These are phyloP conservation scores for Chloropsis cyanopogon DNA, from an alignment of 2,113 vertebrate species.

Conservation along the genomic window DNA sequence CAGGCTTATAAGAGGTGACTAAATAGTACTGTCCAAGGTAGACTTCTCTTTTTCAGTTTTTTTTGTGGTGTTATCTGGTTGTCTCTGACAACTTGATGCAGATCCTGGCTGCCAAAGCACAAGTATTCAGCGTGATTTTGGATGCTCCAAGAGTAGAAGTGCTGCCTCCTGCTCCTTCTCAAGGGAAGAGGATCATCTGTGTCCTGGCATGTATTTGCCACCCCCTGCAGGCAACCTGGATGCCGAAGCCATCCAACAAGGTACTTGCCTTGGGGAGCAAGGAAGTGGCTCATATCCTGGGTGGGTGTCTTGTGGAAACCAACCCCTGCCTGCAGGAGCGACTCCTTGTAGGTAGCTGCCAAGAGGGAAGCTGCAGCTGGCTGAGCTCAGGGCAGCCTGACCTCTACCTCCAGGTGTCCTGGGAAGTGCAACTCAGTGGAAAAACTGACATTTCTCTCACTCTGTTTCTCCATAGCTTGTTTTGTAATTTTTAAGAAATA, in stretches of 20 bases:
- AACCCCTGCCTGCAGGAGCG: not conserved
- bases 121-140: not conserved
- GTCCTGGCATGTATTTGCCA: not conserved
- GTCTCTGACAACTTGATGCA: not conserved
- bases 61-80: not conserved
- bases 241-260: not conserved
- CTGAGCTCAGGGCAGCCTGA: not conserved
- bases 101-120: not conserved
- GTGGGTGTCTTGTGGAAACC: not conserved
- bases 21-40: not conserved
- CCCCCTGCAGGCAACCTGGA: not conserved
- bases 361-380: rapidly evolving
- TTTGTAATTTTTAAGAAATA: not conserved
- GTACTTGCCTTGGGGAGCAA: too few relatives aligned
- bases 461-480: not conserved
- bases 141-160: not conserved
- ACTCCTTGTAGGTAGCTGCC: not conserved
- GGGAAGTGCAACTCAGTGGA: rapidly evolving
- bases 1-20: not conserved
- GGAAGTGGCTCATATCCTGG: too few relatives aligned
- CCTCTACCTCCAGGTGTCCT: rapidly evolving
- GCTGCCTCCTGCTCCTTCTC: rapidly evolving
- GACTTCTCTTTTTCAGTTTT: not conserved
- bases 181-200: rapidly evolving
- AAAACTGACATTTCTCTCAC: not conserved